Conservation (phyloP, 2,113 vertebrate species). For the Xerus inauris region DNA sequence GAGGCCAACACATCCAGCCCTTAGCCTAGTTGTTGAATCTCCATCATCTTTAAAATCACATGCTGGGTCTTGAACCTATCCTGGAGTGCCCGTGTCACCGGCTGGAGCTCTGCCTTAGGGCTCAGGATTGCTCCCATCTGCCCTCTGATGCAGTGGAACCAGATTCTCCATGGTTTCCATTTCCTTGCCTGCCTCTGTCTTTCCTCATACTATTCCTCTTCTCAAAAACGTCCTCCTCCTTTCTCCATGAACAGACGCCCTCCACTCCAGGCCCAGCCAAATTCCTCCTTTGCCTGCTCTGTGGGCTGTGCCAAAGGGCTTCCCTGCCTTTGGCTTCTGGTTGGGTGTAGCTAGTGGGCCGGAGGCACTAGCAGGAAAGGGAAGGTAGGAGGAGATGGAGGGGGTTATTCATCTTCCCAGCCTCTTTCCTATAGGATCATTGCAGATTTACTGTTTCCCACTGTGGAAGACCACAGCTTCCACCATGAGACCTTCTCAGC, state of each 20-base stretch:
- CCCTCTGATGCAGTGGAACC: fast-evolving
- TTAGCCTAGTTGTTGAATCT: background rate
- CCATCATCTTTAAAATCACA: too few relatives aligned
- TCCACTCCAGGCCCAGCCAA: background rate
- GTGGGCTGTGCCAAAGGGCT: background rate
- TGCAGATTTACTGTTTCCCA: background rate
- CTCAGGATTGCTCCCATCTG: fast-evolving
- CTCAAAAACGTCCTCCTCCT: background rate
- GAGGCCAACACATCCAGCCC: background rate
- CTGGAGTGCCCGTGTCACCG: background rate
- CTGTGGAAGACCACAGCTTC: background rate
- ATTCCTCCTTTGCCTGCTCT: background rate
- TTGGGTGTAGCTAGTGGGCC: background rate
- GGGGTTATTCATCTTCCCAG: background rate
- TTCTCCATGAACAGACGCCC: background rate
- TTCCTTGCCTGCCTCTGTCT: background rate
- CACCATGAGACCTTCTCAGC: too few relatives aligned
- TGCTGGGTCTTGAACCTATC: background rate
- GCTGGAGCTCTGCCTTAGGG: background rate
- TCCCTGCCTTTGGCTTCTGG: background rate
- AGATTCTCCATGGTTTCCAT: background rate
- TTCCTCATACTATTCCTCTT: background rate
- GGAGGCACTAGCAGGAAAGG: too few relatives aligned
- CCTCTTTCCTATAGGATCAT: background rate
- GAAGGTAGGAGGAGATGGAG: background rate